Evolutionary conservation across 2,797 vertebrate genomes (phyloP).

Genomic region (Mallotus villosus): DNA sequence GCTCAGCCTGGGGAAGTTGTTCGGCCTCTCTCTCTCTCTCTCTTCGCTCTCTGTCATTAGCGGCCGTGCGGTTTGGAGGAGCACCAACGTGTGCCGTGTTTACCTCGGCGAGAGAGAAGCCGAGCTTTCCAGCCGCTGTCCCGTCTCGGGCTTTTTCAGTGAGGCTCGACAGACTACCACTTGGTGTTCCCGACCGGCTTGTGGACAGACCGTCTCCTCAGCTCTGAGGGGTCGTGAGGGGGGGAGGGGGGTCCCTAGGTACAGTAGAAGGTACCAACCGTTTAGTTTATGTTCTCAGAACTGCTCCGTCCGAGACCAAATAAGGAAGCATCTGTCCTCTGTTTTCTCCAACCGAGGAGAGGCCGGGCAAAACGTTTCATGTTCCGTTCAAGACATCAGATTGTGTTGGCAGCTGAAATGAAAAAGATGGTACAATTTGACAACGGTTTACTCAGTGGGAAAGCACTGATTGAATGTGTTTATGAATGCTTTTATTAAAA

Average conservation of each 20-base stretch:
- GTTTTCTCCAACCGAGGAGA: slow-evolving; percentile 49
- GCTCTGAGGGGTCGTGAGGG: slow-evolving; percentile 52
- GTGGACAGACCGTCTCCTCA: not conserved
- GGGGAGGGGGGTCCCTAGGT: slow-evolving; percentile 24
- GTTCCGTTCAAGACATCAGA: slow-evolving; percentile 32
- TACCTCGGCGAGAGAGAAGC: slow-evolving; percentile 50
- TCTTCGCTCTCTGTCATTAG: slow-evolving; percentile 58
- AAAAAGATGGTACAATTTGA: not conserved
- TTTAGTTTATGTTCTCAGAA: slow-evolving; percentile 56
- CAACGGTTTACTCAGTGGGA: slow-evolving; percentile 18
- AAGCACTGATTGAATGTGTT: slow-evolving; percentile 33
- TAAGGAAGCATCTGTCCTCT: slow-evolving; percentile 71
- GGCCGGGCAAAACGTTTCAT: slow-evolving; percentile 34
- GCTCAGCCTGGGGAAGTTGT: slow-evolving; percentile 46
- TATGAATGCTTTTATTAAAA: slow-evolving; percentile 33
- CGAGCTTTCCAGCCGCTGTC: slow-evolving; percentile 54
- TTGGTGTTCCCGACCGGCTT: slow-evolving; percentile 35
- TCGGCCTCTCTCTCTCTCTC: too few relatives aligned
- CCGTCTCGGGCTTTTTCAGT: slow-evolving; percentile 47
- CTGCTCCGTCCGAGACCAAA: slow-evolving; percentile 60
- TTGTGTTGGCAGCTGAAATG: slow-evolving; percentile 10
- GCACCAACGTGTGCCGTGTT: slow-evolving; percentile 55
- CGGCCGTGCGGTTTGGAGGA: slow-evolving; percentile 64
- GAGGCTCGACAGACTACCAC: slow-evolving; percentile 52
- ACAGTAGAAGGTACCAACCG: slow-evolving; percentile 63